phyloP scores from a whole-genome alignment of 2,797 vertebrate genomes.

The Ciconia nigra region DNA sequence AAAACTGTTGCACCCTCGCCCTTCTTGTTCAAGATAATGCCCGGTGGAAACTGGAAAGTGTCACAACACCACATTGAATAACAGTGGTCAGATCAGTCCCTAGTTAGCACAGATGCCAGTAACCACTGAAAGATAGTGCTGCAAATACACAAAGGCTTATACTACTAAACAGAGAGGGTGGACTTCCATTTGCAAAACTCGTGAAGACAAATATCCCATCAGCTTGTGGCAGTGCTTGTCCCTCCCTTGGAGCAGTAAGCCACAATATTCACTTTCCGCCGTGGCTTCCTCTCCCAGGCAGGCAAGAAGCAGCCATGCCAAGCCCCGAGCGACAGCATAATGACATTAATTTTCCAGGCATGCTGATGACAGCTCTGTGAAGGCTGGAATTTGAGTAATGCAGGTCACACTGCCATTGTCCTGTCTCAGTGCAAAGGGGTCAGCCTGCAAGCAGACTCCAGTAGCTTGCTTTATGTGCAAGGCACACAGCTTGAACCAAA shows the following conservation, averaged over 20 bases:
- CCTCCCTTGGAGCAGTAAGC: not conserved
- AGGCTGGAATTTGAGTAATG: slow-evolving; percentile 71
- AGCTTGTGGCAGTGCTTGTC: not conserved
- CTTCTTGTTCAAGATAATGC: not conserved
- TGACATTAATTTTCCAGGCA: slow-evolving; percentile 59
- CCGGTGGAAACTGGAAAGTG: not conserved
- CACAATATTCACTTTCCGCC: not conserved
- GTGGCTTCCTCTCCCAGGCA: not conserved
- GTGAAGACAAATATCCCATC: not conserved
- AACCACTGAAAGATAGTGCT: not conserved
- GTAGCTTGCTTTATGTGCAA: slow-evolving; percentile 35
- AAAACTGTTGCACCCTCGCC: not conserved
- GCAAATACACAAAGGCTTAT: not conserved
- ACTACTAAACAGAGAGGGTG: not conserved
- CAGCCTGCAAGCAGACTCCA: slow-evolving; percentile 1
- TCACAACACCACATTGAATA: not conserved
- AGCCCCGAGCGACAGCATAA: not conserved
- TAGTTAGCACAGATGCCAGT: not conserved
- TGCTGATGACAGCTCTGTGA: slow-evolving; percentile 68
- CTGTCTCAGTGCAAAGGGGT: slow-evolving; percentile 64
- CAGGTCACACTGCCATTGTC: slow-evolving; percentile 64
- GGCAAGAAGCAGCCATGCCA: not conserved
- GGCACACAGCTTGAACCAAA: slow-evolving; percentile 35
- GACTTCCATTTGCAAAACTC: not conserved
- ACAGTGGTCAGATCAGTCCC: not conserved